Evolutionary conservation across 1,140 invertebrate species (phyloP).

Genomic region (Cylas formicarius): DNA sequence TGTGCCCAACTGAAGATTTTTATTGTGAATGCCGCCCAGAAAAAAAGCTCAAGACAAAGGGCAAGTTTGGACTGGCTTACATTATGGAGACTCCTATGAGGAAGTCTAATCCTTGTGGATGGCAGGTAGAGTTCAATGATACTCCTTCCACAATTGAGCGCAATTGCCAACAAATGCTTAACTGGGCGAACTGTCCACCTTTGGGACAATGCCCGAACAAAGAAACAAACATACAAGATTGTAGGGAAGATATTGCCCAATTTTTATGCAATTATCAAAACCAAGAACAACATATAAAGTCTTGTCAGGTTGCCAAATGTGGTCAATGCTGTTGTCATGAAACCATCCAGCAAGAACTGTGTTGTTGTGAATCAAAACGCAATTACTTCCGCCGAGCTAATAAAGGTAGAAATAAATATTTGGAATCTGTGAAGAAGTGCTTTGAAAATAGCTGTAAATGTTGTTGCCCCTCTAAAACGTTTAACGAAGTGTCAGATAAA

Average conservation of each 20-base stretch:
- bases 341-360: not conserved
- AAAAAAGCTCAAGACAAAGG: conserved; percentile 14
- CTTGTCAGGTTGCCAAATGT: no score
- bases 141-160: conserved; percentile 31
- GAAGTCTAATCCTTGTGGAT: conserved; percentile 29
- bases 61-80: conserved; percentile 25
- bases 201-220: conserved; percentile 18
- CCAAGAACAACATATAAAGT: no score
- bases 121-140: conserved; percentile 34
- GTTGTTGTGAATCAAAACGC: not conserved
- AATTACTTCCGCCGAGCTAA: not conserved
- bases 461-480: no score
- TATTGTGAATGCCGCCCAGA: conserved; percentile 3
- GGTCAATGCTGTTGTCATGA: conserved; percentile 6
- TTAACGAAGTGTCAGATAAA: no score
- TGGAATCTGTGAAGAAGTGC: not conserved
- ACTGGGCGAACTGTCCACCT: conserved; percentile 30
- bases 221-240: conserved; percentile 9
- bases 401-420: not conserved
- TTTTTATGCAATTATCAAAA: no score
- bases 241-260: conserved; percentile 1
- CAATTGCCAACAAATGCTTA: conserved; percentile 32
- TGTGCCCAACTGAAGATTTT: not conserved
- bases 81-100: conserved; percentile 21
- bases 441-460: no score